Evolutionary conservation across 2,888 invertebrate genomes (phyloP).

Genomic region (Brachylomia viminalis): DNA sequence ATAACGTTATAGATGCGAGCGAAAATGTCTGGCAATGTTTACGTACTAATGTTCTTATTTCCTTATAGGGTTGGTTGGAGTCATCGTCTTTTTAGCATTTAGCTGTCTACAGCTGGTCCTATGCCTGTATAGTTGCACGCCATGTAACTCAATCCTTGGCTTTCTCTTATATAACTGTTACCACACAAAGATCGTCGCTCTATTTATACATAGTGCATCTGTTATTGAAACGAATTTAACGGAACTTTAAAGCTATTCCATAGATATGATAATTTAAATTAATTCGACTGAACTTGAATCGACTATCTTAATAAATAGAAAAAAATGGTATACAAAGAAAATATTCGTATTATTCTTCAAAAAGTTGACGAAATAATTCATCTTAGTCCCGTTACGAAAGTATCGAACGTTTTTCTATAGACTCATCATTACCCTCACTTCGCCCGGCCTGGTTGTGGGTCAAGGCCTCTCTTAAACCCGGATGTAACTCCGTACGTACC

Average conservation of each 20-base stretch:
- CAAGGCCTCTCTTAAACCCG: constrained; percentile 61
- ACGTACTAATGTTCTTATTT: not conserved
- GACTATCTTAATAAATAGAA: no score
- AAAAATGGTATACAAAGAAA: no score
- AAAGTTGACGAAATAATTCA: constrained; percentile 56
- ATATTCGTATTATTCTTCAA: constrained; percentile 25
- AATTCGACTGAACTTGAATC: not conserved
- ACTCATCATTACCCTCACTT: constrained; percentile 61
- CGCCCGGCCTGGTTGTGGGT: constrained; percentile 54
- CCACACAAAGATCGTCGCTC: not conserved
- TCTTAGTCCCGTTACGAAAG: constrained; percentile 48
- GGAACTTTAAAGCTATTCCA: not conserved
- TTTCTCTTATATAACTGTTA: not conserved
- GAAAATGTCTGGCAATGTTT: not conserved
- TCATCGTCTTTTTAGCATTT: not conserved
- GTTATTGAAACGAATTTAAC: not conserved
- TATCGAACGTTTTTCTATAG: constrained; percentile 62
- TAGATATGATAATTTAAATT: not conserved
- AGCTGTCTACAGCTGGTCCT: not conserved
- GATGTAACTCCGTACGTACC: constrained; percentile 59
- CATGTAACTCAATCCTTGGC: not conserved
- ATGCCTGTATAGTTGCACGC: not conserved
- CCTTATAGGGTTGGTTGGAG: not conserved
- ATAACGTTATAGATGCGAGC: not conserved
- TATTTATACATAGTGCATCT: not conserved